Conservation (phyloP, 2,113 vertebrate species). For the Stercorarius parasiticus region DNA sequence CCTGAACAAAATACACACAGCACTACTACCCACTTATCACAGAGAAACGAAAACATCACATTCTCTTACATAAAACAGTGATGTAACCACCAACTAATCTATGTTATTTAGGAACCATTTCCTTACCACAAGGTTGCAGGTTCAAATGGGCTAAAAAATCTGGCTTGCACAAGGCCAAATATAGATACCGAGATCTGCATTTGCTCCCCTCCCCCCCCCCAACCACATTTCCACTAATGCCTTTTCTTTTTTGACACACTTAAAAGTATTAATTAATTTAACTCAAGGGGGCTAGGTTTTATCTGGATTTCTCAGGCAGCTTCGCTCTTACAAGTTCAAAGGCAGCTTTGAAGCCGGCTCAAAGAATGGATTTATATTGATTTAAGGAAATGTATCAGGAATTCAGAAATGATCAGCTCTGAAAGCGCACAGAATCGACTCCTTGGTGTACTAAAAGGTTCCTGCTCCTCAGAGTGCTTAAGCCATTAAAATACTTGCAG, state of each 20-base stretch:
- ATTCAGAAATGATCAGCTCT: background rate
- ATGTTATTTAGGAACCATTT: background rate
- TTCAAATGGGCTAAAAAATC: background rate
- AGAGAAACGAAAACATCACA: background rate
- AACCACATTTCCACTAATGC: background rate
- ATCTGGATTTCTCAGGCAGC: conserved; percentile 46
- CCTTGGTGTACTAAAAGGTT: background rate
- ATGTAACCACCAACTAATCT: background rate
- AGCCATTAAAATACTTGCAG: background rate
- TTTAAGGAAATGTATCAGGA: conserved; percentile 12
- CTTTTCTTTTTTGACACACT: conserved; percentile 3
- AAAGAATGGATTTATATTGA: conserved; percentile 42
- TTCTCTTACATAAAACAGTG: background rate
- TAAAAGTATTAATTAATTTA: conserved; percentile 37
- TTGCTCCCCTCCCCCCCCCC: background rate
- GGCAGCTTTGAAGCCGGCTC: conserved; percentile 51
- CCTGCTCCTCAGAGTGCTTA: background rate
- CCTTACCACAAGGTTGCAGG: background rate
- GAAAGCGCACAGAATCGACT: background rate
- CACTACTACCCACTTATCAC: background rate
- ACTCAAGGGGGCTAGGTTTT: conserved; percentile 31
- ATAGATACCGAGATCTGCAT: background rate
- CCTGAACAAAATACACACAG: background rate
- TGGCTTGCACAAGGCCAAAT: background rate
- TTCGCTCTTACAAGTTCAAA: conserved; percentile 43